Evolutionary conservation across 2,113 vertebrate genomes (phyloP).

Genomic region (Seriola quinqueradiata): DNA sequence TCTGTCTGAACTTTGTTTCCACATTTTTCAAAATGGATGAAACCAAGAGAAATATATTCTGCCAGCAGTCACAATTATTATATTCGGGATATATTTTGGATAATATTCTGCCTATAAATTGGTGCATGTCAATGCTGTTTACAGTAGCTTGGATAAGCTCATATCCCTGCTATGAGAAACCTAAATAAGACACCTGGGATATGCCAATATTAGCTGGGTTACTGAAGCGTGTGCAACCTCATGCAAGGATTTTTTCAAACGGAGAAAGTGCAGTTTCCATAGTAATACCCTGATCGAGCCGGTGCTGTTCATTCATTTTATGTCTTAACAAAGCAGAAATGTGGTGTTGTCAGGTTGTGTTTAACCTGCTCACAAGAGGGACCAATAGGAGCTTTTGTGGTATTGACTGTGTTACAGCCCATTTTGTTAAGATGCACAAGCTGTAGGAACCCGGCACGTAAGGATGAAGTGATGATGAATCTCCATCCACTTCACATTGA

Average conservation of each 20-base stretch:
- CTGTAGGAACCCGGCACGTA: background rate
- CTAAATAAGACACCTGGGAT: conserved; percentile 41
- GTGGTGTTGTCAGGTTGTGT: conserved; percentile 14
- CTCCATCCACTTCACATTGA: background rate
- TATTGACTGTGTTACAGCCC: background rate
- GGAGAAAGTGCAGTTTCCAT: conserved; percentile 52
- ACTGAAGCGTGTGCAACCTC: conserved; percentile 35
- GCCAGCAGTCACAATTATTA: background rate
- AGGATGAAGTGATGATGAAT: background rate
- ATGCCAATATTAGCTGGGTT: conserved; percentile 29
- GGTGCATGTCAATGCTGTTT: conserved; percentile 5
- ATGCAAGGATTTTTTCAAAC: conserved; percentile 11
- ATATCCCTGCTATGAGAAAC: conserved; percentile 14
- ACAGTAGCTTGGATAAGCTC: background rate
- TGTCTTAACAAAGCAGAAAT: conserved; percentile 10
- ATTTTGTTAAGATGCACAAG: background rate
- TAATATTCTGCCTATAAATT: conserved; percentile 3
- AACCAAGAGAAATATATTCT: background rate
- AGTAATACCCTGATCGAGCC: conserved; percentile 21
- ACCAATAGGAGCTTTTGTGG: background rate
- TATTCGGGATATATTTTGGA: conserved; percentile 11
- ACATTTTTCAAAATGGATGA: background rate
- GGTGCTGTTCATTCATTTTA: conserved; percentile 17
- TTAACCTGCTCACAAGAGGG: conserved; percentile 10
- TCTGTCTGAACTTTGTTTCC: background rate